These are phyloP conservation scores for Sepioteuthis lessoniana DNA, from an alignment of 2,888 invertebrate genomes.

Conservation along the genomic window DNA sequence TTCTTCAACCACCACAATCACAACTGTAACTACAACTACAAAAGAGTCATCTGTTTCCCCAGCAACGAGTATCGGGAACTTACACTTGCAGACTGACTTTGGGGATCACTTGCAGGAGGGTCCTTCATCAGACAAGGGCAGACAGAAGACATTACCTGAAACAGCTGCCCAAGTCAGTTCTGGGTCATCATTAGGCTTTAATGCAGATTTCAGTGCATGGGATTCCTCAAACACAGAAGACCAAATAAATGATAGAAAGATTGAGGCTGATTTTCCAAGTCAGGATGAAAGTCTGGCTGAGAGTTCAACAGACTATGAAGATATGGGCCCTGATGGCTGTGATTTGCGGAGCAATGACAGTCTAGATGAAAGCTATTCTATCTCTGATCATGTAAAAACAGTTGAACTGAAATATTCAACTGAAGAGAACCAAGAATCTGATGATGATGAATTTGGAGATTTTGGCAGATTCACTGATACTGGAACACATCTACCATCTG, in stretches of 20 bases:
- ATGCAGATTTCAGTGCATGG: neutral
- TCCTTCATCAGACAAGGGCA: neutral
- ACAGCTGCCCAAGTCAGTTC: neutral
- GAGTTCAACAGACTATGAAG: constrained; percentile 42
- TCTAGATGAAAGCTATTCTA: constrained; percentile 36
- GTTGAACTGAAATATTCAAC: constrained; percentile 39
- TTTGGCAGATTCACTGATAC: neutral
- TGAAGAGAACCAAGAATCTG: constrained; percentile 42
- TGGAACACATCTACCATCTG: neutral
- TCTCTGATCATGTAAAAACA: neutral
- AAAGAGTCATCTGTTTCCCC: constrained; percentile 33
- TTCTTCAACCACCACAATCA: neutral
- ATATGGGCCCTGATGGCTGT: constrained; percentile 2
- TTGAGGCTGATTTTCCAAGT: constrained; percentile 39
- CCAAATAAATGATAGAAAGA: constrained; percentile 3
- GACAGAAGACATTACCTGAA: neutral
- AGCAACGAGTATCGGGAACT: neutral
- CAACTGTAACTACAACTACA: neutral
- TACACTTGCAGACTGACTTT: neutral
- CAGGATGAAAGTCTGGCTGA: constrained; percentile 38
- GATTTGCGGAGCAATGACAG: constrained; percentile 37
- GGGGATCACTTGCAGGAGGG: neutral
- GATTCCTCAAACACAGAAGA: neutral
- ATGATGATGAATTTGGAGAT: constrained; percentile 34
- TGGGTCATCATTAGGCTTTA: neutral